A percentile compares a stretch with the other conserved stretches of the same genome.
phyloP scores from a whole-genome alignment of 2,888 invertebrate species.

The Diplazon laetatorius region DNA sequence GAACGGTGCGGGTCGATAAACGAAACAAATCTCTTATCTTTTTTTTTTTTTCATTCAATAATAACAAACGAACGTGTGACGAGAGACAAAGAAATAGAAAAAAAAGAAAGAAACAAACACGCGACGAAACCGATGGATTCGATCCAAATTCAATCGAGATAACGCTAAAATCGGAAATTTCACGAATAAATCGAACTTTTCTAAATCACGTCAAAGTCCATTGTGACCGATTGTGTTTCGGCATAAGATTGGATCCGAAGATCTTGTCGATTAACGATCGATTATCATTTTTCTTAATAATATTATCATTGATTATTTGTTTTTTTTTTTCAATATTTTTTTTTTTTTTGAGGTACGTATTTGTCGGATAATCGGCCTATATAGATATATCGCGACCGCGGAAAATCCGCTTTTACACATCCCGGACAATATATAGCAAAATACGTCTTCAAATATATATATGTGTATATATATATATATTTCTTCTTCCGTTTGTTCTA shows the following conservation, averaged over 20 bases:
- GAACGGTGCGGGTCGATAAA: slow-evolving; percentile 70
- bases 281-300: slow-evolving; percentile 55
- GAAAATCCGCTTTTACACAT: slow-evolving; percentile 40
- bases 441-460: slow-evolving; percentile 78
- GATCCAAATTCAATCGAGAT: slow-evolving; percentile 4
- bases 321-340: slow-evolving; percentile 65
- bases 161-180: neutral
- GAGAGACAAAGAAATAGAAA: slow-evolving; percentile 55
- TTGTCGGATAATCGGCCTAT: slow-evolving; percentile 74
- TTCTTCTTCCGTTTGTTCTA: slow-evolving; percentile 57
- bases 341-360: slow-evolving; percentile 79
- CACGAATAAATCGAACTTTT: slow-evolving; percentile 12
- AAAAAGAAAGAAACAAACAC: slow-evolving; percentile 33
- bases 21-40: slow-evolving; percentile 73
- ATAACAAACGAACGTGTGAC: no score
- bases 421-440: slow-evolving; percentile 78
- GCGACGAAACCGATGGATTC: slow-evolving; percentile 16
- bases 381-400: slow-evolving; percentile 70
- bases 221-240: neutral
- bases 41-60: no score
- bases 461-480: slow-evolving; percentile 65
- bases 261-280: slow-evolving; percentile 80
- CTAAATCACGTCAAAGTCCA: neutral
- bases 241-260: slow-evolving; percentile 73
- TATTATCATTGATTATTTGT: no score